Conservation (phyloP, 2,113 vertebrate genomes). For the Speoplatyrhinus poulsoni region DNA sequence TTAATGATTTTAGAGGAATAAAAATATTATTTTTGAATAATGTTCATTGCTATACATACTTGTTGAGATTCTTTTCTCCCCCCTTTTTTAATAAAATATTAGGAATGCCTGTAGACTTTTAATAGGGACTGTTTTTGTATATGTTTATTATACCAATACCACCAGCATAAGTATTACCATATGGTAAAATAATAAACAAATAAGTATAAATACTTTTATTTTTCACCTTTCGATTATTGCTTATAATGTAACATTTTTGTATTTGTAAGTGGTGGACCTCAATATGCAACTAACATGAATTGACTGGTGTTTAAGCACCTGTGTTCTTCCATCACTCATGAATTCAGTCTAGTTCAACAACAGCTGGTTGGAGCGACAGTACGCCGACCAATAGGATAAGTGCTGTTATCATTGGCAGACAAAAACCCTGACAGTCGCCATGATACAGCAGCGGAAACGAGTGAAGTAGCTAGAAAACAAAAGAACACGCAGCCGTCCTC, state of each 20-base stretch:
- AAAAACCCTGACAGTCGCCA: conserved; percentile 81
- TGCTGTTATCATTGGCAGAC: conserved; percentile 62
- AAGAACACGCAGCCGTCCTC: conserved; percentile 79
- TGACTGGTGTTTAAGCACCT: not conserved
- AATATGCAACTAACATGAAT: not conserved
- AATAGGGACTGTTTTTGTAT: too few species aligned
- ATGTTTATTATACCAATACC: too few species aligned
- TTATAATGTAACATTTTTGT: not conserved
- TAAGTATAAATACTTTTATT: too few species aligned
- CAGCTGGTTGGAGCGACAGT: conserved; percentile 61
- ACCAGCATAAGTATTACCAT: too few species aligned
- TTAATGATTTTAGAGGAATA: too few species aligned
- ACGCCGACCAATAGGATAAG: conserved; percentile 62
- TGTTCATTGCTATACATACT: too few species aligned
- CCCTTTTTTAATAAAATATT: too few species aligned
- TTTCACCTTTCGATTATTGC: too few species aligned
- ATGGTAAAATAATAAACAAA: too few species aligned
- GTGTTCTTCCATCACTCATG: not conserved
- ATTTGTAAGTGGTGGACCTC: not conserved
- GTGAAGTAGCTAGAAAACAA: conserved; percentile 81
- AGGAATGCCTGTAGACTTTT: too few species aligned
- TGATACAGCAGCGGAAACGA: conserved; percentile 80
- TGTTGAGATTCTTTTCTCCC: too few species aligned
- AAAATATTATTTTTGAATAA: too few species aligned
- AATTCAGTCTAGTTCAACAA: conserved; percentile 58